Percentiles rank a stretch among this genome's conserved stretches.
phyloP scores from a whole-genome alignment of 2,888 invertebrate species.

The Megastigmus dorsalis region DNA sequence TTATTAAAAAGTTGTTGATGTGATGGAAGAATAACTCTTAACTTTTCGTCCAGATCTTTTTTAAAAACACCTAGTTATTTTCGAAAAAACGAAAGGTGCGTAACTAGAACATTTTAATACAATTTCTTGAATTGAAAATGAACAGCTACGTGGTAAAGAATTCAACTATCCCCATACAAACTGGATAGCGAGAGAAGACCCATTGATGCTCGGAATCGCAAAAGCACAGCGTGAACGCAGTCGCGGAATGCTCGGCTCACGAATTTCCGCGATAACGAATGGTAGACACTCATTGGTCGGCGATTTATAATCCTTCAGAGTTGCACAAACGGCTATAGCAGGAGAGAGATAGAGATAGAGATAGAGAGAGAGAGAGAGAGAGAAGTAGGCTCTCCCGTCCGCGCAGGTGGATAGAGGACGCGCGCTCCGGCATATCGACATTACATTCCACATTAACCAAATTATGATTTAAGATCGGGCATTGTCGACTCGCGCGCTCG shows the following conservation, averaged over 20 bases:
- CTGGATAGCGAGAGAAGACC: too few species aligned
- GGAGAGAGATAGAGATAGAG: slow-evolving; percentile 47
- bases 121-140: too few species aligned
- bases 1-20: too few species aligned
- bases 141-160: too few species aligned
- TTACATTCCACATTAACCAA: slow-evolving; percentile 74
- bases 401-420: slow-evolving; percentile 63
- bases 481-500: slow-evolving; percentile 65
- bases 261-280: slow-evolving; percentile 65
- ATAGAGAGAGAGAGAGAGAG: slow-evolving; percentile 52
- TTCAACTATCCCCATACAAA: too few species aligned
- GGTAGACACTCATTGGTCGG: slow-evolving; percentile 70
- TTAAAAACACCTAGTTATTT: too few species aligned
- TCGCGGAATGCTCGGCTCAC: slow-evolving; percentile 54
- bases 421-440: slow-evolving; percentile 68
- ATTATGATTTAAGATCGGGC: slow-evolving; percentile 73
- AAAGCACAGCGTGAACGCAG: not conserved
- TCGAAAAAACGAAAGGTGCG: too few species aligned
- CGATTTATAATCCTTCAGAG: slow-evolving; percentile 70
- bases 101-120: too few species aligned
- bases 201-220: too few species aligned
- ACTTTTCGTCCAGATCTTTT: not conserved
- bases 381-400: slow-evolving; percentile 55
- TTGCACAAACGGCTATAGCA: slow-evolving; percentile 47
- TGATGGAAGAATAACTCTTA: not conserved